Conservation (phyloP, 2,888 invertebrate species). For the Callyntrura sp. region DNA sequence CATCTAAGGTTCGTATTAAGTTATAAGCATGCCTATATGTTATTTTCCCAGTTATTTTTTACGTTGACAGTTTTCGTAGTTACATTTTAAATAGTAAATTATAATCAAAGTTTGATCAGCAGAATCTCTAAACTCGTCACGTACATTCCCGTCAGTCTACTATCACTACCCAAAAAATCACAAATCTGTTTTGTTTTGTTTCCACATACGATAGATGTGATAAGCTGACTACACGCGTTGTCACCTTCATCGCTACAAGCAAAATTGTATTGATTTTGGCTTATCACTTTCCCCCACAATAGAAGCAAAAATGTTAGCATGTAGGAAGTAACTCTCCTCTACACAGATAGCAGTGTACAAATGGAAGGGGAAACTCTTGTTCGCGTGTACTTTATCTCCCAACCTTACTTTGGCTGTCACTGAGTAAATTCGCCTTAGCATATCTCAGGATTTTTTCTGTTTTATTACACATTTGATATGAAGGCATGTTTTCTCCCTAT, state of each 20-base stretch:
- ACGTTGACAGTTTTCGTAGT: too few relatives aligned
- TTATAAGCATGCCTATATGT: too few relatives aligned
- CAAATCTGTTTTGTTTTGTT: neutral
- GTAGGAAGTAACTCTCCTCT: neutral
- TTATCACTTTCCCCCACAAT: constrained; percentile 72
- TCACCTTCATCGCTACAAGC: constrained; percentile 49
- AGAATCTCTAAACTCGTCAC: constrained; percentile 6
- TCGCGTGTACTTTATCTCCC: neutral
- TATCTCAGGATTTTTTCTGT: neutral
- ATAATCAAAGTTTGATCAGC: too few relatives aligned
- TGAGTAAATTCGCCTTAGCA: neutral
- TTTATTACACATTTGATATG: neutral
- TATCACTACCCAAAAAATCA: neutral
- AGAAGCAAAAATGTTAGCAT: neutral
- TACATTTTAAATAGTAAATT: too few relatives aligned
- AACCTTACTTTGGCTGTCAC: neutral
- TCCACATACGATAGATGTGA: constrained; percentile 7
- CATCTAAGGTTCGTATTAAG: too few relatives aligned
- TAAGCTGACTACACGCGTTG: constrained; percentile 37
- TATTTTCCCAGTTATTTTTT: too few relatives aligned
- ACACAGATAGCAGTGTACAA: neutral
- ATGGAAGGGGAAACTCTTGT: constrained; percentile 13
- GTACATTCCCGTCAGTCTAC: neutral
- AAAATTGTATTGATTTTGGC: constrained; percentile 77
- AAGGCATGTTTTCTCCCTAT: neutral